Percentiles rank a stretch among this genome's conserved stretches.
Evolutionary conservation across 2,888 invertebrate genomes (phyloP).

Genomic region (Melipona bicolor): DNA sequence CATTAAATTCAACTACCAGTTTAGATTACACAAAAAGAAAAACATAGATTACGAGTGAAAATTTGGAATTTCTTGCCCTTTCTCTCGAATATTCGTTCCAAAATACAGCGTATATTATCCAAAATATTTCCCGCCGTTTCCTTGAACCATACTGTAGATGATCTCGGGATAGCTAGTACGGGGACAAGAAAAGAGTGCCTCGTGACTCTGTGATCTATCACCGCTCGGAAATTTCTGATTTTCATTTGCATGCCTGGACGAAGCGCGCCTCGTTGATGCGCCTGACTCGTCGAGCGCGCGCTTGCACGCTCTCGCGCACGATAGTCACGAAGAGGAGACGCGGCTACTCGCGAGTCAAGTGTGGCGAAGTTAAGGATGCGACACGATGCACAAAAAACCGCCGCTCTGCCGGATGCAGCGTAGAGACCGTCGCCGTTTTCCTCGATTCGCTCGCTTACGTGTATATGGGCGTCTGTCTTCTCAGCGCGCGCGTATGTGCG

Average conservation of each 20-base stretch:
- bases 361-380: conserved; percentile 74
- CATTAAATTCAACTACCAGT: not conserved
- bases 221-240: conserved; percentile 38
- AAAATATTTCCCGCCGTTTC: not conserved
- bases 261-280: not conserved
- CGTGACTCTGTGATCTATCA: conserved; percentile 31
- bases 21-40: too few species aligned
- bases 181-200: not conserved
- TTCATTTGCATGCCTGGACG: conserved; percentile 43
- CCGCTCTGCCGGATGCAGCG: conserved; percentile 78
- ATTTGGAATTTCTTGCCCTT: not conserved
- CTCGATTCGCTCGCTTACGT: conserved; percentile 12
- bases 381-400: conserved; percentile 70
- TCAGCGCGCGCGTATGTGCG: not conserved
- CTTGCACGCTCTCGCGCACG: conserved; percentile 16
- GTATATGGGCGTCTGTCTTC: not conserved
- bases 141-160: not conserved
- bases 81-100: too few species aligned
- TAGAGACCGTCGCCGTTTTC: conserved; percentile 63
- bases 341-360: conserved; percentile 65
- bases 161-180: rapidly evolving
- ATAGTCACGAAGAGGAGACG: conserved; percentile 26
- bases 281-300: not conserved
- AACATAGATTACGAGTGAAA: not conserved
- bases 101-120: too few species aligned